Evolutionary conservation across 2,888 invertebrate species (phyloP), one percentile per base, ranked within the genome.

Genomic region (Aelia acuminata): DNA sequence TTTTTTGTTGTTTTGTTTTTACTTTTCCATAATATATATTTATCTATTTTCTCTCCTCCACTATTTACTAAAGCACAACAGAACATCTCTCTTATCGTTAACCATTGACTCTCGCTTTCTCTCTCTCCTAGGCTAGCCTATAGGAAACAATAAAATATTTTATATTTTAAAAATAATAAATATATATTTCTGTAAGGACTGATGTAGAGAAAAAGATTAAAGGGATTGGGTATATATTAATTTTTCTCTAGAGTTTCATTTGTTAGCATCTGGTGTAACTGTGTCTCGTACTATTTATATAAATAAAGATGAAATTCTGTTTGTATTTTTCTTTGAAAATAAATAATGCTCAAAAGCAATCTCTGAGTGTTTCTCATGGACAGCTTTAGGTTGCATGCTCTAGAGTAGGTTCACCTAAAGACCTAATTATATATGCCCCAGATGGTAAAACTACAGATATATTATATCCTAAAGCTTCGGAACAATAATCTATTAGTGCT

Each of bases 31-130:
- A 31, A 63, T 63, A 63, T 63, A 39, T 75, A 75, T 39, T n/a
- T n/a, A n/a, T n/a, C n/a, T n/a, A n/a, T n/a, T n/a, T 20, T 39
- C 15, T 75, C 31, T 43, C 43, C 43, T 75, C 22, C 39, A 43
- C 43, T 75, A 39, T 39, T n/a, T 75, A 75, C 43, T 75, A 75
- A 22, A 43, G 43, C 75, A 75, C 75, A 75, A 75, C 75, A 75
- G 43, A 39, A 75, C 75, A 75, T 75, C 75, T 75, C 75, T 75
- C 75, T 22, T 75, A 75, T 63, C 20, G 75, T 75, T 75, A n/a
- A 75, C 39, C 75, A 75, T 75, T 43, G 20, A 39, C 75, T 22
- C 75, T 75, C 20, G 20, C 35, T 39, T 39, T 75, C 75, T 75
- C 43, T 75, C 75, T 75, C 70, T 15, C 35, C 35, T 70, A 70